Percentiles rank a stretch among this genome's conserved stretches.
phyloP scores from a whole-genome alignment of 2,888 invertebrate genomes.

The Therioaphis trifolii region DNA sequence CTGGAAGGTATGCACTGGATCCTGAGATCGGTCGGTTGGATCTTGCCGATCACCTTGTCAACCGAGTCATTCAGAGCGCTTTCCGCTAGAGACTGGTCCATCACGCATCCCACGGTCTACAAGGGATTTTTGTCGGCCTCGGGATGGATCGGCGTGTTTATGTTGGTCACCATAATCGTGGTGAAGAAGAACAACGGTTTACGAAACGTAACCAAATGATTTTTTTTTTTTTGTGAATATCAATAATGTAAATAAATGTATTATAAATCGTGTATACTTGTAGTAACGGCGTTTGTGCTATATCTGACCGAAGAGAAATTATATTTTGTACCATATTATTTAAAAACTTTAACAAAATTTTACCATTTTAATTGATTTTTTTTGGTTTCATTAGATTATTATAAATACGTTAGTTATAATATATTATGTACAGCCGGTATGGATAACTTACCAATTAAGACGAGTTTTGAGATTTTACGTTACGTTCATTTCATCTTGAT shows the following conservation, averaged over 20 bases:
- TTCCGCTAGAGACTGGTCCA: constrained; percentile 79
- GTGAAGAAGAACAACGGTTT: constrained; percentile 68
- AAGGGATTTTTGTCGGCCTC: constrained; percentile 78
- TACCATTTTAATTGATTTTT: no score
- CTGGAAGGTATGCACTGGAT: constrained; percentile 76
- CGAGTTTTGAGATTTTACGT: no score
- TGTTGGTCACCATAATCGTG: constrained; percentile 73
- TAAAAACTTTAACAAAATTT: no score
- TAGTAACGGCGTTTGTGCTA: not conserved
- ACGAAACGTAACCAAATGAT: constrained; percentile 48
- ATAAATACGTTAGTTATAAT: no score
- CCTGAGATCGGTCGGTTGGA: constrained; percentile 74
- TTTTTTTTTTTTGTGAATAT: constrained; percentile 63
- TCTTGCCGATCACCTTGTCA: constrained; percentile 84
- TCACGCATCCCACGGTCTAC: constrained; percentile 78
- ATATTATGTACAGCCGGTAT: no score
- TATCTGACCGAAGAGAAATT: no score
- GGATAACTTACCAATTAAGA: no score
- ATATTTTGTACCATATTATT: no score
- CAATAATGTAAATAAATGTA: constrained; percentile 50
- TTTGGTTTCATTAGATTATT: no score
- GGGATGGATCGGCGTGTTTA: constrained; percentile 75
- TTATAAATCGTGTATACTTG: constrained; percentile 17
- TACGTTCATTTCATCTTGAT: no score
- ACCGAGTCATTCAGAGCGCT: constrained; percentile 81